phyloP scores from a whole-genome alignment of 2,888 invertebrate species.

The Pyrgus malvae region DNA sequence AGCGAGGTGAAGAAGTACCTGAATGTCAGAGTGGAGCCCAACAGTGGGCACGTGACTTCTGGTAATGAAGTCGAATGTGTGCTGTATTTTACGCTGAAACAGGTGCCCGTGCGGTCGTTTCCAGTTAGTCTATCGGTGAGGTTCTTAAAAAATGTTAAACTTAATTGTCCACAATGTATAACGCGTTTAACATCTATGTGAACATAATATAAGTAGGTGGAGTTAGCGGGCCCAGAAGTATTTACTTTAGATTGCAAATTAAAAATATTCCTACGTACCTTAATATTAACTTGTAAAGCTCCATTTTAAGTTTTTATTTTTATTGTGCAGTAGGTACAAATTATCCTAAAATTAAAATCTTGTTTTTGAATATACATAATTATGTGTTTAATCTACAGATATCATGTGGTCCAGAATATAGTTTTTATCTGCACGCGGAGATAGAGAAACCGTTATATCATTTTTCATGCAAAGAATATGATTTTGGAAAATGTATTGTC shows the following conservation, averaged over 20 bases:
- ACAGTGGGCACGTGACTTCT: constrained; percentile 59
- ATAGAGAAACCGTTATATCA: constrained; percentile 80
- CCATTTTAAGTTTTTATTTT: no score
- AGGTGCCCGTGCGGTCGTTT: constrained; percentile 65
- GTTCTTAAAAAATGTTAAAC: no score
- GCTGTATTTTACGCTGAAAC: constrained; percentile 58
- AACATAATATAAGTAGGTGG: no score
- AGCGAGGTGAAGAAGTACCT: constrained; percentile 63
- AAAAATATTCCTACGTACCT: no score
- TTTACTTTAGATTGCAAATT: no score
- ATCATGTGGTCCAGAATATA: constrained; percentile 84
- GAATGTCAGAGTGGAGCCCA: constrained; percentile 60
- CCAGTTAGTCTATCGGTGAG: constrained; percentile 62
- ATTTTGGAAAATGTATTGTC: constrained; percentile 86
- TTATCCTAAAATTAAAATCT: neutral
- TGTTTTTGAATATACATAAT: neutral
- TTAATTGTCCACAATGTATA: no score
- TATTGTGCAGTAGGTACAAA: no score
- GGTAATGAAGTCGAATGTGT: constrained; percentile 57
- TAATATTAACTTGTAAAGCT: no score
- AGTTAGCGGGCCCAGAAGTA: no score
- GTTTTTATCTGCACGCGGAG: constrained; percentile 79
- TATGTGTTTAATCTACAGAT: constrained; percentile 76
- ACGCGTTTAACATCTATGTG: no score
- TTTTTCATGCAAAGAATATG: constrained; percentile 83